Conservation (phyloP, 2,113 vertebrate genomes). For the Dipodomys spectabilis region DNA sequence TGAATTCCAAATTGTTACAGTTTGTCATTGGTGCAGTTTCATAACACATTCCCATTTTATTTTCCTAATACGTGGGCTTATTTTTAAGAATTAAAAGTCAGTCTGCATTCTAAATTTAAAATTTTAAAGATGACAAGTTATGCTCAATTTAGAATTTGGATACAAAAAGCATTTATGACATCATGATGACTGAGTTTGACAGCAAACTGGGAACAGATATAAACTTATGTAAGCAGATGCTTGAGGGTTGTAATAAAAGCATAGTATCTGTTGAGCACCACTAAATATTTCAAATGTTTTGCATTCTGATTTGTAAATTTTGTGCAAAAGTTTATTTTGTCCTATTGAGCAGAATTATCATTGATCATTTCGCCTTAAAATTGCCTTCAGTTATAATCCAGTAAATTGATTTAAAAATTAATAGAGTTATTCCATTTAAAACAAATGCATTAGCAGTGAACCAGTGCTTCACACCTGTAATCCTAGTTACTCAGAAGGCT, state of each 20-base stretch:
- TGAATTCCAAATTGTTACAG: conserved; percentile 5
- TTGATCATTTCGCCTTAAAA: conserved; percentile 29
- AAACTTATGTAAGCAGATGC: neutral
- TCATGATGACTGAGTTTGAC: neutral
- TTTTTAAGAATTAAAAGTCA: conserved; percentile 31
- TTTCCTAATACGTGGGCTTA: neutral
- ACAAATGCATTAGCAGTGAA: neutral
- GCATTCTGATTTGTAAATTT: conserved; percentile 36
- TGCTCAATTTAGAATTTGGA: conserved; percentile 27
- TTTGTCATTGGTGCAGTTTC: neutral
- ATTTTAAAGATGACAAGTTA: conserved; percentile 11
- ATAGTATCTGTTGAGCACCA: neutral
- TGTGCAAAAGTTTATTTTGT: conserved; percentile 32
- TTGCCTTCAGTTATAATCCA: conserved; percentile 20
- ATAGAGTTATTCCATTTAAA: conserved; percentile 7
- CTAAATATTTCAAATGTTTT: conserved; percentile 1
- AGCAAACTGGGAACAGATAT: neutral
- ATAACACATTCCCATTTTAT: neutral
- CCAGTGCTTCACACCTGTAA: no score
- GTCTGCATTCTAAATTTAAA: neutral
- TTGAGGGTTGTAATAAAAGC: neutral
- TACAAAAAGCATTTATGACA: neutral
- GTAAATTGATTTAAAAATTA: conserved; percentile 30
- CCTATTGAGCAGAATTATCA: conserved; percentile 4
- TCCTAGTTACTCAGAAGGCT: no score